phyloP scores from a whole-genome alignment of 2,888 invertebrate species.

The Dorcus hopei region DNA sequence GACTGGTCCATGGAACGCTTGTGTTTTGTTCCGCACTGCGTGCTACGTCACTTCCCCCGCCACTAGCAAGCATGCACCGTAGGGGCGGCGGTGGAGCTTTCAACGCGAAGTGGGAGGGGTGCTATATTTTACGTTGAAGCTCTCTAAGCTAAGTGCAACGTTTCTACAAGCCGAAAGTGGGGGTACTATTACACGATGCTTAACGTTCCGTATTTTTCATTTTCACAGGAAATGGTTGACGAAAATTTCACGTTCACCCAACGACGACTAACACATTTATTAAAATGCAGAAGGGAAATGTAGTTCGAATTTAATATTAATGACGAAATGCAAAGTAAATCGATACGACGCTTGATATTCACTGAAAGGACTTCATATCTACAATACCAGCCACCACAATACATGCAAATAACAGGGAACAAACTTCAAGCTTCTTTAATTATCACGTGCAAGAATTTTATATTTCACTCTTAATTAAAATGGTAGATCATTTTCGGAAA shows the following conservation, averaged over 20 bases:
- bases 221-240: neutral
- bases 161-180: slow-evolving; percentile 23
- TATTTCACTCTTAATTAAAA: no score
- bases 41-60: slow-evolving; percentile 46
- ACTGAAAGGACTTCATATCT: no score
- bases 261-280: neutral
- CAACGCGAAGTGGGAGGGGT: slow-evolving; percentile 22
- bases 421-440: no score
- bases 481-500: no score
- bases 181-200: slow-evolving; percentile 18
- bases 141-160: slow-evolving; percentile 26
- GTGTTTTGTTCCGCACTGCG: slow-evolving; percentile 51
- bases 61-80: slow-evolving; percentile 17
- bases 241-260: neutral
- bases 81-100: slow-evolving; percentile 10
- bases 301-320: no score
- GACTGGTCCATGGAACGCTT: slow-evolving; percentile 44
- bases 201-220: slow-evolving; percentile 7
- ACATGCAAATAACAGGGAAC: no score
- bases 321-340: no score
- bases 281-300: no score
- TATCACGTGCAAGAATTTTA: no score
- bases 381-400: no score
- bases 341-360: no score
- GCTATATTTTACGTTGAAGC: slow-evolving; percentile 28